phyloP scores from a whole-genome alignment of 2,797 vertebrate species.

The Pipistrellus pygmaeus region DNA sequence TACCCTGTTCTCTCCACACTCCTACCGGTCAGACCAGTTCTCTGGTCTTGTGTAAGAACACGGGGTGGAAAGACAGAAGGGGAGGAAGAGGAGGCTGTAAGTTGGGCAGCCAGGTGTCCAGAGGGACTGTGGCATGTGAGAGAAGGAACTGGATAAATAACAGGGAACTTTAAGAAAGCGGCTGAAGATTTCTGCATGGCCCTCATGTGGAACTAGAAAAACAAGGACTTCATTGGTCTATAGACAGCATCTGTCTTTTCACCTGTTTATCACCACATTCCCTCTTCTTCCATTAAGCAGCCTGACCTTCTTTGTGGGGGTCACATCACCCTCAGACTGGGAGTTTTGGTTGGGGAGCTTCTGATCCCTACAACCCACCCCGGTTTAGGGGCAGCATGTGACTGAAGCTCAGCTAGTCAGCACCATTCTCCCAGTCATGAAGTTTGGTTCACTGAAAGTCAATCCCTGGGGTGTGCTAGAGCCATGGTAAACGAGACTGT shows the following conservation, averaged over 20 bases:
- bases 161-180: background rate
- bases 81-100: background rate
- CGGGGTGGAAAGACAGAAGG: background rate
- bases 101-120: background rate
- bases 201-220: background rate
- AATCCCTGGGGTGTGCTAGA: background rate
- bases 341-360: background rate
- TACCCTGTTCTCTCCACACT: background rate
- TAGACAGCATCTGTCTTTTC: background rate
- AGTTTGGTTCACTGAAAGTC: background rate
- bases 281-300: background rate
- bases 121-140: too few species aligned
- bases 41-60: constrained; percentile 10
- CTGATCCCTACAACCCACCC: too few species aligned
- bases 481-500: background rate
- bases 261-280: background rate
- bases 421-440: background rate
- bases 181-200: background rate
- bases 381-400: background rate
- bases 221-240: background rate
- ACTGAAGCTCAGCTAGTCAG: background rate
- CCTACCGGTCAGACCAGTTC: constrained; percentile 50
- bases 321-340: background rate
- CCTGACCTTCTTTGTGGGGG: background rate
- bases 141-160: background rate